These are phyloP conservation scores for Sinosuthora webbiana DNA, from an alignment of 2,113 vertebrate species.

Conservation along the genomic window DNA sequence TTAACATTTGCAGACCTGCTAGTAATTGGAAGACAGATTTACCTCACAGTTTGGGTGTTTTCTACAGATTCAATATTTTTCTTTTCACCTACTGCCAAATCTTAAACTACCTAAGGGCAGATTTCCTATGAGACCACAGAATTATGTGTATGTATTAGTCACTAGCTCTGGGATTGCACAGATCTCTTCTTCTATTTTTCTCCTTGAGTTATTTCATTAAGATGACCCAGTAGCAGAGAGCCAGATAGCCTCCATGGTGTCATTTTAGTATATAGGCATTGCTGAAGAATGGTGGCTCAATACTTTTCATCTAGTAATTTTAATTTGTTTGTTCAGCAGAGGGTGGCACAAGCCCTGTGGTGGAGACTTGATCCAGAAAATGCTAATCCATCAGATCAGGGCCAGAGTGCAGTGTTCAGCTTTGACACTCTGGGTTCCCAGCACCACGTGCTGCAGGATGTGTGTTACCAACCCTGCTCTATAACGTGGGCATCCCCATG, in stretches of 20 bases:
- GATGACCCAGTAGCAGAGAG: neutral
- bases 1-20: neutral
- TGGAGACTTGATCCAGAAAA: neutral
- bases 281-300: neutral
- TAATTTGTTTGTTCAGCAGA: neutral
- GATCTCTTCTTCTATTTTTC: neutral
- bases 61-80: neutral
- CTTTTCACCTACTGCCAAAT: neutral
- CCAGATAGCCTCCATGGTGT: neutral
- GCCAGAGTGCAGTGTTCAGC: neutral
- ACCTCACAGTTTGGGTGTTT: neutral
- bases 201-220: neutral
- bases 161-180: neutral
- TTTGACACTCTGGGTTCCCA: neutral
- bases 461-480: neutral
- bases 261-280: neutral
- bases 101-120: neutral
- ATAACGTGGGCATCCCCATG: accelerated
- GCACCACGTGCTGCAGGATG: accelerated
- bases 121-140: neutral
- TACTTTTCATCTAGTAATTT: neutral
- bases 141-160: neutral
- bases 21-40: neutral
- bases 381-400: neutral
- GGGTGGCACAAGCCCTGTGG: neutral